A percentile compares a stretch with the other conserved stretches of the same genome.
Conservation (phyloP, 2,888 invertebrate species). For the Drosophila planitibia region DNA sequence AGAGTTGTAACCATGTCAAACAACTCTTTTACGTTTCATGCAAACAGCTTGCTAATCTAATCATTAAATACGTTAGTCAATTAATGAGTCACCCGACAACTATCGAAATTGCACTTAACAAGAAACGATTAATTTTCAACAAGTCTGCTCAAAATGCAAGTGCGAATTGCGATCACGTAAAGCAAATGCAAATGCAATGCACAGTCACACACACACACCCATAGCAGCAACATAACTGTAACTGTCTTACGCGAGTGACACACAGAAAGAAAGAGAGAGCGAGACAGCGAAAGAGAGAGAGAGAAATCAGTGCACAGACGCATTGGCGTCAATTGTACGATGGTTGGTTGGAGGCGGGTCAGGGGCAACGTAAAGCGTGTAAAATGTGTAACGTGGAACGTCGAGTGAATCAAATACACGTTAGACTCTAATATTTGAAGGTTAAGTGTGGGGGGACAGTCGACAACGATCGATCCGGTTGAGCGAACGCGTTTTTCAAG, state of each 20-base stretch:
- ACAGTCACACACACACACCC: constrained; percentile 2
- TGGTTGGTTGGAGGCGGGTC: background rate
- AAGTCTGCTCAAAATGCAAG: constrained; percentile 21
- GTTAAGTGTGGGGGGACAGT: constrained; percentile 50
- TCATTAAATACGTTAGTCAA: constrained; percentile 2
- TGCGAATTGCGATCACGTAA: constrained; percentile 47
- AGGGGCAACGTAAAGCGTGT: constrained; percentile 14
- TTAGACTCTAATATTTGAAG: constrained; percentile 58
- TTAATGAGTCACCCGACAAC: constrained; percentile 34
- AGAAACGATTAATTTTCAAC: constrained; percentile 35
- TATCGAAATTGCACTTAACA: constrained; percentile 23
- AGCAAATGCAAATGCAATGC: constrained; percentile 37
- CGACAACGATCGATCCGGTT: constrained; percentile 51
- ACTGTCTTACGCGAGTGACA: constrained; percentile 13
- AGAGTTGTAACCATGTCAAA: background rate
- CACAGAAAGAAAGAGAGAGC: constrained; percentile 10
- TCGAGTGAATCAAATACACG: constrained; percentile 36
- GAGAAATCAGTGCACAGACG: constrained; percentile 32
- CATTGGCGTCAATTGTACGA: constrained; percentile 33
- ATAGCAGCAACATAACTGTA: constrained; percentile 30
- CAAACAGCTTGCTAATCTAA: constrained; percentile 4
- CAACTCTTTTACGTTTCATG: background rate
- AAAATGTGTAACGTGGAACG: constrained; percentile 29
- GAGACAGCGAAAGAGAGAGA: constrained; percentile 3
- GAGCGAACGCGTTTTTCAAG: constrained; percentile 78